Conservation (phyloP, 2,888 invertebrate species). For the Calameuta idolon region DNA sequence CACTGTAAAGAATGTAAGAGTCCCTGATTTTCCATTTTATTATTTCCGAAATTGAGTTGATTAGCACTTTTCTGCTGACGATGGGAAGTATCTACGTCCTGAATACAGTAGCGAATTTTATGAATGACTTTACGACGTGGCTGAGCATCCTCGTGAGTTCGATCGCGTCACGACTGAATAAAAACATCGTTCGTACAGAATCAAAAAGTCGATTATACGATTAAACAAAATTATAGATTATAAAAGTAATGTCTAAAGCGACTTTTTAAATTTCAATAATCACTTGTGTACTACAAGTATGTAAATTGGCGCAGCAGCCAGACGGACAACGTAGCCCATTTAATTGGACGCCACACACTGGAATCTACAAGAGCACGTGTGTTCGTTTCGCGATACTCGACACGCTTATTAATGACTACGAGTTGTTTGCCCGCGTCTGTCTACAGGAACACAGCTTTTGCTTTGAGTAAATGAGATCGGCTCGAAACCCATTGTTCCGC, state of each 20-base stretch:
- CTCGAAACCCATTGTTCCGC: neutral
- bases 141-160: neutral
- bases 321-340: neutral
- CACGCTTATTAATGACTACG: neutral
- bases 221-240: too few relatives aligned
- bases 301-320: neutral
- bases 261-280: neutral
- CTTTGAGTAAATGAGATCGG: neutral
- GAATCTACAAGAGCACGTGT: neutral
- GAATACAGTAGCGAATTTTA: neutral
- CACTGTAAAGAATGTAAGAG: neutral
- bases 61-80: neutral
- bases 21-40: neutral
- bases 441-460: neutral
- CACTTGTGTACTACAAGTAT: too few relatives aligned
- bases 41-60: neutral
- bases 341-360: neutral
- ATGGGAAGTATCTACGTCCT: neutral
- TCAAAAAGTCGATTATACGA: neutral
- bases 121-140: neutral
- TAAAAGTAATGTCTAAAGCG: too few relatives aligned
- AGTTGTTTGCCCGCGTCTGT: neutral
- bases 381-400: neutral
- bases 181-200: neutral
- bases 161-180: too few relatives aligned